Evolutionary conservation across 1,140 invertebrate species (phyloP).

Genomic region (Hyles vespertilio): DNA sequence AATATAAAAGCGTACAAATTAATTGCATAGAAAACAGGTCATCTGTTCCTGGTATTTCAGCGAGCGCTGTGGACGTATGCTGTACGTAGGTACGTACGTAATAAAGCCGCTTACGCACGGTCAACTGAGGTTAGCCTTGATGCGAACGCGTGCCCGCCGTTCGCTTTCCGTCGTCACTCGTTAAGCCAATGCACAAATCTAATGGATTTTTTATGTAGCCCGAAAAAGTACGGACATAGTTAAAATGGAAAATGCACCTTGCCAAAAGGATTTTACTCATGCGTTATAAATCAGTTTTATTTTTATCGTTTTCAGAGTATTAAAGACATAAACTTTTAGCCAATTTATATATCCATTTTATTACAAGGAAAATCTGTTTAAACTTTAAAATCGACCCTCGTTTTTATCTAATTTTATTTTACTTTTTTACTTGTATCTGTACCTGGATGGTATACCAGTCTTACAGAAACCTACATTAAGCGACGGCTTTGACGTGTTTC

Average conservation of each 20-base stretch:
- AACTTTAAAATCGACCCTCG: too few relatives aligned
- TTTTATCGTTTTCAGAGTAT: constrained; percentile 19
- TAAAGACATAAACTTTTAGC: too few relatives aligned
- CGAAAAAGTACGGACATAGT: constrained; percentile 37
- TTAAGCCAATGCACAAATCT: constrained; percentile 46
- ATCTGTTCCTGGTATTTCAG: constrained; percentile 7
- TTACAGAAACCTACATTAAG: too few relatives aligned
- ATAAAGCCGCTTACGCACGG: constrained; percentile 40
- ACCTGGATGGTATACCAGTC: too few relatives aligned
- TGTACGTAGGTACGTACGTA: constrained; percentile 15
- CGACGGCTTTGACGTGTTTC: too few relatives aligned
- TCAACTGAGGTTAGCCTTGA: constrained; percentile 25
- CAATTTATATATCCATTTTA: too few relatives aligned
- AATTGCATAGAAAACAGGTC: constrained; percentile 5
- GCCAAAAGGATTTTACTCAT: constrained; percentile 35
- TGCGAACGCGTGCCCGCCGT: constrained; percentile 8
- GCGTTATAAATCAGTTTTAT: constrained; percentile 29
- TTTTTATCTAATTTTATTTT: too few relatives aligned
- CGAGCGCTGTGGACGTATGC: constrained; percentile 11
- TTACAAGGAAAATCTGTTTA: too few relatives aligned
- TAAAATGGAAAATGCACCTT: constrained; percentile 43
- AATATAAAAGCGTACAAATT: too few relatives aligned
- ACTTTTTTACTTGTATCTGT: too few relatives aligned
- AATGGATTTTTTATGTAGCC: constrained; percentile 53
- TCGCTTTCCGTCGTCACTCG: constrained; percentile 19